Conservation (phyloP, 2,888 invertebrate species). For the Sturmia bella region DNA sequence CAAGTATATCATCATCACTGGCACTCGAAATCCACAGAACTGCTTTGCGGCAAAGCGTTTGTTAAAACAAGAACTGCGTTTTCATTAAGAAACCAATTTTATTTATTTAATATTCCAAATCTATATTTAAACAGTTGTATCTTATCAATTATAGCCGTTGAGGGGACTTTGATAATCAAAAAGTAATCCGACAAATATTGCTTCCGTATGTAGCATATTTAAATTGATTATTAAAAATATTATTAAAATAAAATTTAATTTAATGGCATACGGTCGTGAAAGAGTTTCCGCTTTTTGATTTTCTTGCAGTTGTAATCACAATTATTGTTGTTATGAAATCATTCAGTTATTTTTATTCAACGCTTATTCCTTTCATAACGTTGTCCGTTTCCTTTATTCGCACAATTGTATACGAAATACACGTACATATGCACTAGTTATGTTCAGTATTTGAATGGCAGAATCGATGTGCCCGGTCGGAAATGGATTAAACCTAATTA, state of each 20-base stretch:
- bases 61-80: no score
- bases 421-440: no score
- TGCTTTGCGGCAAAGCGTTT: no score
- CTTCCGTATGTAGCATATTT: not conserved
- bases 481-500: no score
- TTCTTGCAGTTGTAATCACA: constrained; percentile 9
- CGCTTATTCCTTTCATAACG: constrained; percentile 4
- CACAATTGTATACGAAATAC: not conserved
- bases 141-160: no score
- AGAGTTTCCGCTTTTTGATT: constrained; percentile 24
- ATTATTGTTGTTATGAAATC: constrained; percentile 34
- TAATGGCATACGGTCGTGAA: constrained; percentile 19
- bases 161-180: no score
- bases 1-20: no score
- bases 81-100: no score
- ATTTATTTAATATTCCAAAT: no score
- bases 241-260: constrained; percentile 28
- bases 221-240: constrained; percentile 15
- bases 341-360: constrained; percentile 46
- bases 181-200: no score
- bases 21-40: no score
- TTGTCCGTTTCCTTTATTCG: not conserved
- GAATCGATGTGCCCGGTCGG: not conserved
- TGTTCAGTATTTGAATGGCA: not conserved
- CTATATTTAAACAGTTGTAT: no score